Evolutionary conservation across 2,113 vertebrate species (phyloP).

Genomic region (Gnathonemus longibarbis): DNA sequence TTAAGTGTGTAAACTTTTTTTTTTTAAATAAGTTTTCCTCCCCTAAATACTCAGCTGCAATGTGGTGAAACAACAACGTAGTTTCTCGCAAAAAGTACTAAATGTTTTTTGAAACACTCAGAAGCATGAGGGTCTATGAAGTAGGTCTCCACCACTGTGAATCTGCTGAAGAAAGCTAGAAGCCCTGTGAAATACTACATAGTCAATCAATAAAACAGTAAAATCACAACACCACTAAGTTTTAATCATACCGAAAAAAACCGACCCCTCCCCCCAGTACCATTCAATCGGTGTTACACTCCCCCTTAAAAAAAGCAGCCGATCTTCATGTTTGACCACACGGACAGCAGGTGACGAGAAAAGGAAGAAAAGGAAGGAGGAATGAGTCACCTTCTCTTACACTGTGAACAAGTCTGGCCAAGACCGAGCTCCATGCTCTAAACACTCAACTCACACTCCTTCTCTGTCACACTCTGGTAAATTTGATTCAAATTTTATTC

Average conservation of each 20-base stretch:
- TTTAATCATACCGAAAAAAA: slow-evolving; percentile 59
- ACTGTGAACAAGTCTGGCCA: slow-evolving; percentile 56
- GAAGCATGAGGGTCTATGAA: slow-evolving; percentile 70
- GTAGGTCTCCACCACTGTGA: slow-evolving; percentile 58
- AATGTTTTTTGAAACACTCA: slow-evolving; percentile 69
- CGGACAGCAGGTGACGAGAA: slow-evolving; percentile 50
- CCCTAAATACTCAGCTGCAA: slow-evolving; percentile 65
- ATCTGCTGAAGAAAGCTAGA: slow-evolving; percentile 64
- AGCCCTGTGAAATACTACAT: slow-evolving; percentile 77
- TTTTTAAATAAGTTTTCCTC: slow-evolving; percentile 33
- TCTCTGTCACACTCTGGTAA: slow-evolving; percentile 45
- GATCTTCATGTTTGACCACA: slow-evolving; percentile 61
- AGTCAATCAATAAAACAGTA: slow-evolving; percentile 77
- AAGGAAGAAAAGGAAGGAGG: slow-evolving; percentile 39
- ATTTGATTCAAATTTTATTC: slow-evolving; percentile 64
- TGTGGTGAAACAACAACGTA: slow-evolving; percentile 56
- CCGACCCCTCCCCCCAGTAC: slow-evolving; percentile 44
- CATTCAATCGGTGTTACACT: slow-evolving; percentile 46
- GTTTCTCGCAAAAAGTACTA: slow-evolving; percentile 58
- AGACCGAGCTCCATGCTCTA: slow-evolving; percentile 53
- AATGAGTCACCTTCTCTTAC: slow-evolving; percentile 42
- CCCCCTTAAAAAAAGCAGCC: slow-evolving; percentile 53
- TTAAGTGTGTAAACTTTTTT: slow-evolving; percentile 60
- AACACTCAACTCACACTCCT: not conserved
- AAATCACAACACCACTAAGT: slow-evolving; percentile 81